Percentiles rank a stretch among this genome's conserved stretches.
These are phyloP conservation scores for Psephotus haematonotus DNA, from an alignment of 2,113 vertebrate genomes.

Conservation along the genomic window DNA sequence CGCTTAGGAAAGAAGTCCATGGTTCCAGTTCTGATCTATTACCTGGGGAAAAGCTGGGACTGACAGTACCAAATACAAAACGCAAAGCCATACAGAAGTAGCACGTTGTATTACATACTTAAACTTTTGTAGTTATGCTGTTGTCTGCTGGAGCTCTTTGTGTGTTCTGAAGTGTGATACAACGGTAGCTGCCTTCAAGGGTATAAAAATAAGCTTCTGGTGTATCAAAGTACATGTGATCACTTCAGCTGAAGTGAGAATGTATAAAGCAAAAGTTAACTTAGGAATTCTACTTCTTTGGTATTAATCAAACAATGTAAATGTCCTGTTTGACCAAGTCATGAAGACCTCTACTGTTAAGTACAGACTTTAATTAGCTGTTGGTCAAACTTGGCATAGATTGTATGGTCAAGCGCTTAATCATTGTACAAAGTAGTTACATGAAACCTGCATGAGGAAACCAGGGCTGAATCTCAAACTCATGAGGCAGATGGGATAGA, in stretches of 20 bases:
- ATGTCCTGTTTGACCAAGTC: accelerated
- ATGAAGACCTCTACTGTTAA: background rate
- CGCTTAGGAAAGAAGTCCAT: background rate
- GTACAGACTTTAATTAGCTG: background rate
- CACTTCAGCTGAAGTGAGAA: background rate
- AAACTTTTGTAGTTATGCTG: background rate
- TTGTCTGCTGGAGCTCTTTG: background rate
- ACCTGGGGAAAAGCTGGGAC: background rate
- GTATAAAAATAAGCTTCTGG: conserved; percentile 62
- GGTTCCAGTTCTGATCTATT: background rate
- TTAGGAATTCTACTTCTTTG: background rate
- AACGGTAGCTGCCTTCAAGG: background rate
- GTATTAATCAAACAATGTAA: background rate
- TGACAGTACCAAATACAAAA: background rate
- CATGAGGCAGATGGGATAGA: background rate
- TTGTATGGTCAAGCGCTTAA: background rate
- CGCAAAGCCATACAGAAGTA: background rate
- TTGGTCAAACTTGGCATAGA: background rate
- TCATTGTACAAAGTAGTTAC: background rate
- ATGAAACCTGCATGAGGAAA: background rate
- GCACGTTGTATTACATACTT: background rate
- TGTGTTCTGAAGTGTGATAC: background rate
- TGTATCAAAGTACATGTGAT: background rate
- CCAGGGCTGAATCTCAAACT: background rate
- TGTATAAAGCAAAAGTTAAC: background rate